Evolutionary conservation across 2,113 vertebrate species (phyloP).

Genomic region (Beaufortia kweichowensis): DNA sequence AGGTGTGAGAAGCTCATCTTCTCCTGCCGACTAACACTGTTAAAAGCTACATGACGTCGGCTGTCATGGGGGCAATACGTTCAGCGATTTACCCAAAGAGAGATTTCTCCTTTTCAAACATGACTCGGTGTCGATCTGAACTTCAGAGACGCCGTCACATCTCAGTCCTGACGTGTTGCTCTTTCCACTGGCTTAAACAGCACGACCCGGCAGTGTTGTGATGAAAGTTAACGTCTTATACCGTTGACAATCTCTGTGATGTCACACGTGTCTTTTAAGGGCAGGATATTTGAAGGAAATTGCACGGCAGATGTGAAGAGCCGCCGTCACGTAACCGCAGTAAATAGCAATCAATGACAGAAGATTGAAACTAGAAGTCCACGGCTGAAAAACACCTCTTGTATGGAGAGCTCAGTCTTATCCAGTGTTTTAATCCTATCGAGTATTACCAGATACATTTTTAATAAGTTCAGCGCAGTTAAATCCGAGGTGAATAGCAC

Average conservation of each 20-base stretch:
- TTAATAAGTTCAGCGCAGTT: constrained; percentile 11
- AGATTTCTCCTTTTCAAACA: constrained; percentile 40
- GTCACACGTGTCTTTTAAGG: constrained; percentile 42
- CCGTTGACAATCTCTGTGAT: not conserved
- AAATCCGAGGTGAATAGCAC: constrained; percentile 15
- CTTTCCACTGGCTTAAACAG: not conserved
- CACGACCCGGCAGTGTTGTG: no score
- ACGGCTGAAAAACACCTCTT: not conserved
- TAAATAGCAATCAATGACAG: constrained; percentile 5
- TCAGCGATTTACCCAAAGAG: constrained; percentile 26
- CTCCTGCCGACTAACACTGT: not conserved
- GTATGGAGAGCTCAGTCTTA: constrained; percentile 18
- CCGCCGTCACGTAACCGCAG: not conserved
- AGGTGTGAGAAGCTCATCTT: not conserved
- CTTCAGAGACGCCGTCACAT: constrained; percentile 28
- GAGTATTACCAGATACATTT: constrained; percentile 16
- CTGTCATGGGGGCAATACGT: constrained; percentile 9
- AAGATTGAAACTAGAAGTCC: constrained; percentile 21
- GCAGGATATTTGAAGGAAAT: constrained; percentile 24
- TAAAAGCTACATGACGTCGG: constrained; percentile 39
- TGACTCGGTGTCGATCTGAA: constrained; percentile 46
- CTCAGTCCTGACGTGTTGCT: not conserved
- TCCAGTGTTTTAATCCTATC: no score
- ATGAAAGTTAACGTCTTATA: constrained; percentile 43
- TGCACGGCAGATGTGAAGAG: constrained; percentile 7